These are phyloP conservation scores for Spondyliosoma cantharus DNA, from an alignment of 2,797 vertebrate species.

Conservation along the genomic window DNA sequence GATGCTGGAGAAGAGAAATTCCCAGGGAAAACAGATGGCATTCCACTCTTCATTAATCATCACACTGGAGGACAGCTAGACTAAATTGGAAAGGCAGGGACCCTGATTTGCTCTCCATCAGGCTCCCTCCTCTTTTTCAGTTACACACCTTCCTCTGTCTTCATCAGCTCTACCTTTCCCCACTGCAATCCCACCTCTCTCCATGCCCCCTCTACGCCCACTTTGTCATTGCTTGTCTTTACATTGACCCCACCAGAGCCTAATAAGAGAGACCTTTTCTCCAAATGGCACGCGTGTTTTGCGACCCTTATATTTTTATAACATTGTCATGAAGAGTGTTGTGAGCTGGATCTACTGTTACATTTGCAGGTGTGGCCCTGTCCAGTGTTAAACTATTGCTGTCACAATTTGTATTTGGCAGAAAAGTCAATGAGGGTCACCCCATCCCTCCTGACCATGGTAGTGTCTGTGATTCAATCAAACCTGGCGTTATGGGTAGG, in stretches of 20 bases:
- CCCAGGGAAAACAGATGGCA: slow-evolving; percentile 61
- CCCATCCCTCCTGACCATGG: background rate
- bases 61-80: slow-evolving; percentile 58
- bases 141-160: slow-evolving; percentile 45
- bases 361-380: background rate
- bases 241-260: background rate
- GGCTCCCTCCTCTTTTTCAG: slow-evolving; percentile 29
- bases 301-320: background rate
- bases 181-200: slow-evolving; percentile 10
- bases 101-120: slow-evolving; percentile 50
- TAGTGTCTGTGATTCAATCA: too few species aligned
- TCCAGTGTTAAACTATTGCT: background rate
- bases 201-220: background rate
- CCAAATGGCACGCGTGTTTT: background rate
- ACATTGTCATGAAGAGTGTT: background rate
- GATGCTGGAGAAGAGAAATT: slow-evolving; percentile 54
- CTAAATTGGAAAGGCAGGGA: slow-evolving; percentile 67
- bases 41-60: slow-evolving; percentile 74
- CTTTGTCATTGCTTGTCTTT: slow-evolving; percentile 22
- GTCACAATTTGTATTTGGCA: background rate
- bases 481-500: too few species aligned
- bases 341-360: background rate
- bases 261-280: background rate
- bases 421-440: background rate
- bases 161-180: slow-evolving; percentile 45